Conservation (phyloP, 2,113 vertebrate species). For the Nerophis lumbriciformis region DNA sequence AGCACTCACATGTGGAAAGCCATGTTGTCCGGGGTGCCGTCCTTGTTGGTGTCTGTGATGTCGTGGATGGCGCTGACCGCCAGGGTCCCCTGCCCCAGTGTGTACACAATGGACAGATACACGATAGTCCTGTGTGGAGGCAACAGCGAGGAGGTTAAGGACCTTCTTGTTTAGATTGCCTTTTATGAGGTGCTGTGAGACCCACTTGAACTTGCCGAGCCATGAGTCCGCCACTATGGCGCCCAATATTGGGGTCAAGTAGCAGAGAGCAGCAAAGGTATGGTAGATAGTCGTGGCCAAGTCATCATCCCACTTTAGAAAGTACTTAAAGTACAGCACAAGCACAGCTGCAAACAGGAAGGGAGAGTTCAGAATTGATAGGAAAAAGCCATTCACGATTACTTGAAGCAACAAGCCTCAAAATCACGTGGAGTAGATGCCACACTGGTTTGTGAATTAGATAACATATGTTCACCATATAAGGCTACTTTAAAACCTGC, state of each 20-base stretch:
- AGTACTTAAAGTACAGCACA: constrained; percentile 87
- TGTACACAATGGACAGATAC: constrained; percentile 86
- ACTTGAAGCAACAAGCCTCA: too few species aligned
- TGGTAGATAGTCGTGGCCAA: constrained; percentile 89
- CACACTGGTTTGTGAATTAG: too few species aligned
- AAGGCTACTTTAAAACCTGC: too few species aligned
- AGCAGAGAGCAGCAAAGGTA: constrained; percentile 90
- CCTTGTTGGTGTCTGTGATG: constrained; percentile 68
- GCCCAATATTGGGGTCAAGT: constrained; percentile 87
- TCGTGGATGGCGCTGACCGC: constrained; percentile 83
- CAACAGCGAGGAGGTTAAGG: not conserved
- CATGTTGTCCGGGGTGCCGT: constrained; percentile 70
- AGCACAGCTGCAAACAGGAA: constrained; percentile 76
- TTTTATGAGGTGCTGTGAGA: constrained; percentile 1
- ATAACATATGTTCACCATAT: too few species aligned
- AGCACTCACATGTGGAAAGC: constrained; percentile 80
- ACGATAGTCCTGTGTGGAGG: constrained; percentile 81
- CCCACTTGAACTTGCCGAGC: constrained; percentile 97
- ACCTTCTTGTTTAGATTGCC: not conserved
- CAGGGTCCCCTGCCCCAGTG: constrained; percentile 76
- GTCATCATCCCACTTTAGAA: constrained; percentile 82
- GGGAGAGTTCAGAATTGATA: not conserved
- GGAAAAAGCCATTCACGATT: too few species aligned
- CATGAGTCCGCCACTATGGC: constrained; percentile 91
- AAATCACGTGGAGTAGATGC: too few species aligned